Base-by-base conservation (phyloP, 2,888 invertebrate genomes). In the Pheosia gnoma region DNA sequence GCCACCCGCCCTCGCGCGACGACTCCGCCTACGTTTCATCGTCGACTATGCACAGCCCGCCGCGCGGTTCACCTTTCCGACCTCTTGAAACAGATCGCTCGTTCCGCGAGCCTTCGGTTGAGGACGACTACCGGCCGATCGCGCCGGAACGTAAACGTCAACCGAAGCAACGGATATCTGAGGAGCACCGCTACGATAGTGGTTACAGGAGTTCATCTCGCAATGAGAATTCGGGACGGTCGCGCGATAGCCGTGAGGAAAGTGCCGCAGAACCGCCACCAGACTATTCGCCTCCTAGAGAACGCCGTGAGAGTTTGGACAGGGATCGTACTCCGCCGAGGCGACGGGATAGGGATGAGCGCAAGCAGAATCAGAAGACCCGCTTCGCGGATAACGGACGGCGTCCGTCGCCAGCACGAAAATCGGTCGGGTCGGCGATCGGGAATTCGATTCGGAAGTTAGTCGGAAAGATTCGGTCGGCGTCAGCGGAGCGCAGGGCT, bases 371-470 rank as follows among this genome's bases (percentile, higher is more conserved):
- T 82, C 96, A 96, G 84, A 95, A 96, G 79, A 96, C 96, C 0
- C 93, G 96, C 57, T 96, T 97, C 82, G 96, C 93, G 37, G 91
- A 93, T 59, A 88, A 78, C 56, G 88, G 85, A 5, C 84, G 90
- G 51, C 88, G 89, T 62, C 88, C 89, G 10, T 92, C 91, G 2
- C 92, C 93, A 0, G 90, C 83, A 41, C 84, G 91, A 59, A 91
- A 94, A 67, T 94, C 95, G 0, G 94, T 95, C 61, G 95, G 95
- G 0, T 93, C 95, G 41, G 91, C 95, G 66, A 96, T 96, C 82
- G 97, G 97, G 58, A 97, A 97, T 82, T 97, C 97, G 36, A 96
- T 97, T 77, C 94, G 97, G 71, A 97, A 97, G 87, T 88, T 97
- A 68, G 97, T 97, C 25, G 97, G 97, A 61, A 97, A 97, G 89